These are phyloP conservation scores for Pipistrellus nathusii DNA, from an alignment of 2,797 vertebrate species.

Conservation along the genomic window DNA sequence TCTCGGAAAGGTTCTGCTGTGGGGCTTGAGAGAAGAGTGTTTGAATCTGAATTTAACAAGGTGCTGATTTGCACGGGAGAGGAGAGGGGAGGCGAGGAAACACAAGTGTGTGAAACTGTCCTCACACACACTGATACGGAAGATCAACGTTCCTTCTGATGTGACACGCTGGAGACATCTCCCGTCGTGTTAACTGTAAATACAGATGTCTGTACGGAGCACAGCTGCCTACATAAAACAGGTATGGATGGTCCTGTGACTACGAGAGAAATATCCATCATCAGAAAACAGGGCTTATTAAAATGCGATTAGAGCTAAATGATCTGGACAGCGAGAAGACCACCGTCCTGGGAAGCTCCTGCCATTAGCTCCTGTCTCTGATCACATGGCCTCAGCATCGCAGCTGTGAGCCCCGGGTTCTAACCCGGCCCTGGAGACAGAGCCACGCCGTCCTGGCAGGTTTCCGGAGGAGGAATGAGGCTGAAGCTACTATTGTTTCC, in stretches of 20 bases:
- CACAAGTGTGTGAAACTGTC: background rate
- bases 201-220: background rate
- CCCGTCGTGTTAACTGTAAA: background rate
- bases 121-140: background rate
- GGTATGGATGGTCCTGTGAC: background rate
- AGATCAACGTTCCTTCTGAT: background rate
- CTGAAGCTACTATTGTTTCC: conserved; percentile 1
- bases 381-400: background rate
- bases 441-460: background rate
- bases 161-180: background rate
- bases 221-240: background rate
- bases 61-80: background rate
- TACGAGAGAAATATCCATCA: background rate
- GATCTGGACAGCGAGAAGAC: background rate
- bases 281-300: background rate
- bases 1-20: background rate
- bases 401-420: background rate
- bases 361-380: background rate
- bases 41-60: conserved; percentile 36
- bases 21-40: conserved; percentile 2
- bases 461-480: conserved; percentile 57
- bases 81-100: background rate
- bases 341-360: background rate
- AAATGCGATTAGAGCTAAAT: background rate
- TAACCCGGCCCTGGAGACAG: background rate